Evolutionary conservation across 2,797 vertebrate species (phyloP).

Genomic region (Lepilemur ruficaudatus): DNA sequence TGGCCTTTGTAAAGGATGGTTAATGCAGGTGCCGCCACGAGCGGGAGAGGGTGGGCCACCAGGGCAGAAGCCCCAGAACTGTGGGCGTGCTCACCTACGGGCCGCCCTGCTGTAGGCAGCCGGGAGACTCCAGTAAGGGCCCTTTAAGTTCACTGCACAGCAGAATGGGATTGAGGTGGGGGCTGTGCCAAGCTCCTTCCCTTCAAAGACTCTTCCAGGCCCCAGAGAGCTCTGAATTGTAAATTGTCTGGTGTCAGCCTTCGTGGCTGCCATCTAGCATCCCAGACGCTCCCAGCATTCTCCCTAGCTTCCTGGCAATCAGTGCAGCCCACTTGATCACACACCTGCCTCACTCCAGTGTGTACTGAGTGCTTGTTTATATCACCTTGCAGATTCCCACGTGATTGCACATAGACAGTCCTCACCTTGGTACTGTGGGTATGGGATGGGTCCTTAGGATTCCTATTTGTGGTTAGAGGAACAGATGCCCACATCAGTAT

Average conservation of each 20-base stretch:
- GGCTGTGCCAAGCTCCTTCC: neutral
- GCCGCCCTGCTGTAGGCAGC: neutral
- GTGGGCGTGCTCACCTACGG: neutral
- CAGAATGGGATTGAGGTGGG: neutral
- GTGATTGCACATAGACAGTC: neutral
- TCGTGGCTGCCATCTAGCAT: neutral
- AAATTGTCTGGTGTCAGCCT: neutral
- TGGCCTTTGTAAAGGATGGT: neutral
- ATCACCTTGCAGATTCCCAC: neutral
- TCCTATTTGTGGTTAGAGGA: neutral
- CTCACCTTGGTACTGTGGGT: neutral
- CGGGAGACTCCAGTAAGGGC: neutral
- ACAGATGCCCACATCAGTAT: neutral
- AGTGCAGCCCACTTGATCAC: neutral
- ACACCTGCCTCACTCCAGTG: neutral
- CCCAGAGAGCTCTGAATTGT: neutral
- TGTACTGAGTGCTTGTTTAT: neutral
- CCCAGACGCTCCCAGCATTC: neutral
- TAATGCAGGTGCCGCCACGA: neutral
- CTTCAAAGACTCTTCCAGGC: conserved; percentile 34
- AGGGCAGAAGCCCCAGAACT: neutral
- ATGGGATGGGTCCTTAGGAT: neutral
- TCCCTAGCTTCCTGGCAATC: conserved; percentile 21
- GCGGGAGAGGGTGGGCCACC: too few species aligned
- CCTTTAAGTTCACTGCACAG: neutral